Evolutionary conservation across 2,888 invertebrate species (phyloP).

Genomic region (Orthonevra nobilis): DNA sequence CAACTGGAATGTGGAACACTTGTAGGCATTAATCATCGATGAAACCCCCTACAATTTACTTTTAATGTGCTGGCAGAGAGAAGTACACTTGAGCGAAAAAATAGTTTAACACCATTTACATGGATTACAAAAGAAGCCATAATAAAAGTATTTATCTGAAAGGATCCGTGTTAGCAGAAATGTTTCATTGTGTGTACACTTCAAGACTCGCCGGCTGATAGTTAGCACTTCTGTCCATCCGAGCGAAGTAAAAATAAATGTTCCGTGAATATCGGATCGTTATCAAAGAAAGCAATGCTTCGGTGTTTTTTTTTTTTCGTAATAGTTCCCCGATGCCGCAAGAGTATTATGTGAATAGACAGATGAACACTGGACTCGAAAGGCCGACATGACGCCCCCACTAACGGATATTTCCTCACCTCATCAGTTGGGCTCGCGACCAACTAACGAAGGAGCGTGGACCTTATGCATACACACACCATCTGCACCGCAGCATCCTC

Average conservation of each 20-base stretch:
- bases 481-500: conserved; percentile 45
- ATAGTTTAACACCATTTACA: conserved; percentile 60
- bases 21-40: conserved; percentile 67
- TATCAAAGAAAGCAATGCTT: conserved; percentile 62
- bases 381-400: conserved; percentile 64
- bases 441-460: conserved; percentile 12
- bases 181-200: conserved; percentile 48
- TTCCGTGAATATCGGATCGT: conserved; percentile 60
- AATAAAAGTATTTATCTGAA: conserved; percentile 66
- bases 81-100: conserved; percentile 14
- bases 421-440: conserved; percentile 65
- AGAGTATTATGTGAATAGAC: conserved; percentile 13
- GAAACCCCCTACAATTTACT: conserved; percentile 54
- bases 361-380: conserved; percentile 37
- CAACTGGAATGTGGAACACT: conserved; percentile 59
- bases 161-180: conserved; percentile 61
- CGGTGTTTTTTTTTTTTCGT: conserved; percentile 13
- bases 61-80: conserved; percentile 10
- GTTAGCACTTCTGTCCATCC: conserved; percentile 30
- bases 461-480: conserved; percentile 29
- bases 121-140: conserved; percentile 58
- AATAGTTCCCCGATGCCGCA: neutral
- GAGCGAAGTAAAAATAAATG: conserved; percentile 51
- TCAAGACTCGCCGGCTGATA: conserved; percentile 52
- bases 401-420: conserved; percentile 57